phyloP scores from a whole-genome alignment of 37 sponge, comb jelly and placozoan species.

The Lycopodina hypogea region DNA sequence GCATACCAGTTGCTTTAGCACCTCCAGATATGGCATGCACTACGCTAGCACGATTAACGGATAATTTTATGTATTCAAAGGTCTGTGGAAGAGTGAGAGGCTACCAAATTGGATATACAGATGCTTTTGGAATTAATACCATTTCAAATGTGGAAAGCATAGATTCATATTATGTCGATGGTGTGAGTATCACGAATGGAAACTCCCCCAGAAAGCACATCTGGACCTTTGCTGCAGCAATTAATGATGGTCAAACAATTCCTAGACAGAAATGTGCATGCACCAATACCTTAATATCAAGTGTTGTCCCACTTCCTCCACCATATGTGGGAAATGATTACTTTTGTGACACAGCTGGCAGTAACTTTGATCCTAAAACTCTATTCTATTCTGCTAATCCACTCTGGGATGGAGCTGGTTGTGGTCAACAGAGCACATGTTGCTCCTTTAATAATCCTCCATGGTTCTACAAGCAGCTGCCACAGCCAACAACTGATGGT shows the following conservation, averaged over 20 bases:
- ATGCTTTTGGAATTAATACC: neutral
- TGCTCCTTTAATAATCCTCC: constrained; percentile 19
- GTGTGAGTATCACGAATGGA: constrained; percentile 1
- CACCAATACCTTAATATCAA: neutral
- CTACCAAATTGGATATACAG: constrained; percentile 27
- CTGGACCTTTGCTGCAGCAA: constrained; percentile 39
- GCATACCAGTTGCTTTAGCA: no score
- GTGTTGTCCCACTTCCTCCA: neutral
- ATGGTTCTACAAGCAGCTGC: constrained; percentile 46
- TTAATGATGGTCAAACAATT: neutral
- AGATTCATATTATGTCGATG: constrained; percentile 17
- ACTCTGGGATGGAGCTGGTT: constrained; percentile 6
- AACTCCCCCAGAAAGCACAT: constrained; percentile 29
- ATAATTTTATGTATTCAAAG: constrained; percentile 6
- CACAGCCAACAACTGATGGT: constrained; percentile 10
- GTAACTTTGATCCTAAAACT: neutral
- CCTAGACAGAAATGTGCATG: constrained; percentile 7
- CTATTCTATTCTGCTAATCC: constrained; percentile 23
- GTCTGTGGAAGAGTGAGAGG: constrained; percentile 36
- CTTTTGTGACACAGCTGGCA: constrained; percentile 28
- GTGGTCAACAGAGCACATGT: neutral
- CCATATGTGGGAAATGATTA: constrained; percentile 4
- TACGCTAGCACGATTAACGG: neutral
- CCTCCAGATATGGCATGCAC: constrained; percentile 3
- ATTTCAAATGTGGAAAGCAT: neutral